These are phyloP conservation scores for Peucedramus taeniatus DNA, from an alignment of 2,113 vertebrate species.

Conservation along the genomic window DNA sequence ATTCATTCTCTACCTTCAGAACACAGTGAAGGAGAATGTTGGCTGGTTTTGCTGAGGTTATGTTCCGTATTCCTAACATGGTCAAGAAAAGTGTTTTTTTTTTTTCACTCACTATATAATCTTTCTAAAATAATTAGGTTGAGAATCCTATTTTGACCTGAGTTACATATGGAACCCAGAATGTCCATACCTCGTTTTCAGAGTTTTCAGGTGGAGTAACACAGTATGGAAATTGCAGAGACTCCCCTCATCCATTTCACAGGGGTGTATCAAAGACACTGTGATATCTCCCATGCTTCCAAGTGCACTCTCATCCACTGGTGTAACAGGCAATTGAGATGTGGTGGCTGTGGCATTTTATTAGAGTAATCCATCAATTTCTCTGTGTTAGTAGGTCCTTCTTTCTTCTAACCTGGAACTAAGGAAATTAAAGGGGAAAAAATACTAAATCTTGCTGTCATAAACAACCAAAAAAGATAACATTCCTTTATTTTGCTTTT, in stretches of 20 bases:
- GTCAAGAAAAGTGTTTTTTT: neutral
- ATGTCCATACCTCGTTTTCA: neutral
- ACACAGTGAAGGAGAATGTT: neutral
- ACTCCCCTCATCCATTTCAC: neutral
- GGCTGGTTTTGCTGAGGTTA: neutral
- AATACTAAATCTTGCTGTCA: neutral
- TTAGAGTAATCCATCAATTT: neutral
- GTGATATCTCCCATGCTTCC: neutral
- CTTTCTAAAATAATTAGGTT: neutral
- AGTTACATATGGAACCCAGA: neutral
- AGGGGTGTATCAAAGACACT: neutral
- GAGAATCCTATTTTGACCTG: neutral
- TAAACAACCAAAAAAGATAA: neutral
- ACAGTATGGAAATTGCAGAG: neutral
- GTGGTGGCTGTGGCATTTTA: neutral
- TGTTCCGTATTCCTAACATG: neutral
- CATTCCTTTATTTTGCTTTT: neutral
- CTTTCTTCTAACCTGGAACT: neutral
- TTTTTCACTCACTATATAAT: neutral
- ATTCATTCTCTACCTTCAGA: neutral
- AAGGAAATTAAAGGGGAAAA: neutral
- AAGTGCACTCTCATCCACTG: neutral
- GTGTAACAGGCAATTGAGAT: neutral
- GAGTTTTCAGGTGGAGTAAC: neutral
- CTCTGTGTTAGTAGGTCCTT: neutral